These are phyloP conservation scores for Hyles vespertilio DNA, from an alignment of 1,140 invertebrate genomes.

Conservation along the genomic window DNA sequence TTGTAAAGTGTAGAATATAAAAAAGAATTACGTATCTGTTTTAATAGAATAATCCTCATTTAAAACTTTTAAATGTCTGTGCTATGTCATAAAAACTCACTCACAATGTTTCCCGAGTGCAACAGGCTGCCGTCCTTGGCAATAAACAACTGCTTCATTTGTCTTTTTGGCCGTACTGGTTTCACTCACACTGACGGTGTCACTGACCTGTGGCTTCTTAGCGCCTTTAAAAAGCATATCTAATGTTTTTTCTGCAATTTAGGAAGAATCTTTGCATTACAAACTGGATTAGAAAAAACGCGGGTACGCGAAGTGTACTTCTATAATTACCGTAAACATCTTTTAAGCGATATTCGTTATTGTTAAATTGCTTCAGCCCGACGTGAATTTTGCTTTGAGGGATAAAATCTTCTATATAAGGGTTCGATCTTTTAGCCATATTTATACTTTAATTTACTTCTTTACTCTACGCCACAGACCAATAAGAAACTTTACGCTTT, in stretches of 20 bases:
- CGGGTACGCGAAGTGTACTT: neutral
- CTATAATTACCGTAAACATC: conserved; percentile 53
- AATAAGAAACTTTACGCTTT: too few species aligned
- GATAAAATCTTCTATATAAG: conserved; percentile 52
- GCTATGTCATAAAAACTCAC: neutral
- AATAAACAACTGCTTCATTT: conserved; percentile 56
- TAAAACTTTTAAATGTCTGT: too few species aligned
- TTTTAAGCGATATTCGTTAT: conserved; percentile 53
- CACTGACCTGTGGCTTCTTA: conserved; percentile 29
- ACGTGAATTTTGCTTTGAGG: conserved; percentile 59
- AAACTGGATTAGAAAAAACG: neutral
- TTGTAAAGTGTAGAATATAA: too few species aligned
- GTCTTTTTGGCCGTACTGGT: conserved; percentile 27
- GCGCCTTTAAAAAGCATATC: conserved; percentile 52
- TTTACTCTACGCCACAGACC: too few species aligned
- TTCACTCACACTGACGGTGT: conserved; percentile 12
- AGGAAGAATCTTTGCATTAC: conserved; percentile 1
- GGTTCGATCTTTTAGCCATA: conserved; percentile 58
- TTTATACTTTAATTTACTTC: neutral
- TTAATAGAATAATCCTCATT: too few species aligned
- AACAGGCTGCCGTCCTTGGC: conserved; percentile 45
- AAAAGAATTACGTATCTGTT: too few species aligned
- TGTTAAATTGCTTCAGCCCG: conserved; percentile 57
- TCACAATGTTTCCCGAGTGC: conserved; percentile 44
- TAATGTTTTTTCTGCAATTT: conserved; percentile 58